Base-by-base conservation (phyloP, 2,113 vertebrate species). In the Myodes glareolus region DNA sequence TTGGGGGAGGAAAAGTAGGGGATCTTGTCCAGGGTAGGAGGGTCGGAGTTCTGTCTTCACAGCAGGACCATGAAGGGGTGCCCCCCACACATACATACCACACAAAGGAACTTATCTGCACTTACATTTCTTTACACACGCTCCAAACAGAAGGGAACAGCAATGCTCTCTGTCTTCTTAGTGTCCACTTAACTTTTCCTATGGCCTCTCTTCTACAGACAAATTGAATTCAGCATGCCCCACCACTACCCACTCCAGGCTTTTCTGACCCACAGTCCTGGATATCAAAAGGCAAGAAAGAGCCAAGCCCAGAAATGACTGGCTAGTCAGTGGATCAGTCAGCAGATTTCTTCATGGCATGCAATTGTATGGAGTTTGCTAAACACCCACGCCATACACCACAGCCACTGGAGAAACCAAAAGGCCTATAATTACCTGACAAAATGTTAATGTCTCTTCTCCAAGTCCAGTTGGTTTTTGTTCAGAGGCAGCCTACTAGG, bases 391-490 rank as follows among this genome's bases (percentile, higher is more conserved):
- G 95, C 97, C 89, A 91, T 98, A 98, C 98, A 99, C 94, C 97
- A 98, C 90, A 97, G 88, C 96, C 98, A 97, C 98, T 98, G 98
- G 97, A 98, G 97, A 98, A 98, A 98, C 98, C 98, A 96, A 98
- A 99, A 98, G 98, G 97, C 98, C 98, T 98, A 96, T 98, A 98
- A 99, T 99, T 99, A 99, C 91, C 99, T 99, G 99, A 99, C 98
- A 99, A 99, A 98, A 98, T 97, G 97, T 98, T 98, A 98, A 98
- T 95, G 97, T 92, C 95, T 98, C 92, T 98, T 98, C 98, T 98
- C 96, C 98, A 98, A 99, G 96, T 98, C 85, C 98, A 98, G 96
- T 94, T 98, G 98, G 95, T 97, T 98, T 98, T 98, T 98, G 98
- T 98, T 98, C 98, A 98, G 95, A 98, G 96, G 50, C 96, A 98